A percentile compares a stretch with the other conserved stretches of the same genome.
These are phyloP conservation scores for Podarcis siculus DNA, from an alignment of 2,797 vertebrate species.

Conservation along the genomic window DNA sequence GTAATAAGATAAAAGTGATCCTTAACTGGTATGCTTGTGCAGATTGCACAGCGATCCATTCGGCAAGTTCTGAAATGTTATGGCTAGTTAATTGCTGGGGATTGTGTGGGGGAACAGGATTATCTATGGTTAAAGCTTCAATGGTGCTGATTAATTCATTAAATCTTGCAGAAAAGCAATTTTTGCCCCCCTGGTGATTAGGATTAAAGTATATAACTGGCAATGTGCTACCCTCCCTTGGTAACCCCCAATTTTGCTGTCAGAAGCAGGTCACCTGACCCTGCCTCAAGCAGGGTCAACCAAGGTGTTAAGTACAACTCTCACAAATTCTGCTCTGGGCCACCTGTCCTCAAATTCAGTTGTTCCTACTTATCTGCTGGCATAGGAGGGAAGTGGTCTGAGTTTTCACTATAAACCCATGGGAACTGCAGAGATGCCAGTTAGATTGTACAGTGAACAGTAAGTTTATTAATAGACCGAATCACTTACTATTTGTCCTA, in stretches of 20 bases:
- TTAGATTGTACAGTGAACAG: neutral
- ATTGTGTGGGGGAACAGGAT: neutral
- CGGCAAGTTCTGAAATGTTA: neutral
- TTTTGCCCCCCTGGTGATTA: neutral
- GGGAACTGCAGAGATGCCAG: neutral
- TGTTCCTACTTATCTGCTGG: neutral
- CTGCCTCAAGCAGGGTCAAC: neutral
- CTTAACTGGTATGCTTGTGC: neutral
- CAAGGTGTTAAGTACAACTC: neutral
- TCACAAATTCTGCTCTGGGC: neutral
- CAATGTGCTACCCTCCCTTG: neutral
- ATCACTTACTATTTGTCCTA: constrained; percentile 87
- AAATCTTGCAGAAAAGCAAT: neutral
- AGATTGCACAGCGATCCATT: neutral
- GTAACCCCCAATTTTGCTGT: neutral
- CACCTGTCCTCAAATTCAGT: neutral
- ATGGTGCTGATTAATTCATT: neutral
- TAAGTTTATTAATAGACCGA: neutral
- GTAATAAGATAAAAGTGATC: neutral
- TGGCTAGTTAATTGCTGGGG: neutral
- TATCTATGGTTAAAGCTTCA: neutral
- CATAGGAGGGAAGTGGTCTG: neutral
- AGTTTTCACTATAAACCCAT: neutral
- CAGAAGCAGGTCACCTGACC: neutral
- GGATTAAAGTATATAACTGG: neutral